Base-by-base conservation (phyloP, 2,888 invertebrate species). In the Leucoma salicis region DNA sequence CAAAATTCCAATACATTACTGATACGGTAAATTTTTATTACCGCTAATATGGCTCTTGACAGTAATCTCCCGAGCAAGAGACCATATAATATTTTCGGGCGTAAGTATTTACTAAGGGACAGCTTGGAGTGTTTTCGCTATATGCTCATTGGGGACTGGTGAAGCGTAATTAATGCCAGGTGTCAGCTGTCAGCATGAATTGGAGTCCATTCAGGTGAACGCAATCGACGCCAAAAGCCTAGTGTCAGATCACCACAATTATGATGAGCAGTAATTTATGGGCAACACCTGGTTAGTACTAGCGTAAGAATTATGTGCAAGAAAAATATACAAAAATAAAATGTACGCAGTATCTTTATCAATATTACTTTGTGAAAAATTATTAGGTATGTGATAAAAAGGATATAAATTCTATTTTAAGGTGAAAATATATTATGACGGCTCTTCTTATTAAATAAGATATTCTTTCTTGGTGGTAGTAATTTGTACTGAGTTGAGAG, bases 141-240 rank as follows among this genome's bases (percentile, higher is more conserved):
- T 57, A 49, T 43, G 53, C 43, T 58, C 43, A 52, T 42, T 50
- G 58, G 45, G 39, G 42, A 49, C 58, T 74, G 65, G 54, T 72
- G 66, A 60, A 60, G 75, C 74, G 82, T 80, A 76, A 82, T 78
- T 83, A 86, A 85, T 70, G 64, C 50, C 57, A 46, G 68, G 49
- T 64, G 82, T 71, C 83, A 81, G 76, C 73, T 70, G 85, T 86
- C 86, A 78, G 59, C 68, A 71, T 76, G 71, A 66, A 76, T 83
- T 70, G 49, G 51, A 36, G 8, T 43, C 35, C 67, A 67, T 79
- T 76, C 57, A 56, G 58, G 12, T 64, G 70, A 41, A 55, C 65
- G 51, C 57, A 57, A 56, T 42, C 48, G 55, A 35, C 45, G 53
- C 46, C 53, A 46, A n/a, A 46, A 34, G 44, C 37, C 53, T 56